Conservation (phyloP, 2,888 invertebrate genomes). For the Eilema caniola region DNA sequence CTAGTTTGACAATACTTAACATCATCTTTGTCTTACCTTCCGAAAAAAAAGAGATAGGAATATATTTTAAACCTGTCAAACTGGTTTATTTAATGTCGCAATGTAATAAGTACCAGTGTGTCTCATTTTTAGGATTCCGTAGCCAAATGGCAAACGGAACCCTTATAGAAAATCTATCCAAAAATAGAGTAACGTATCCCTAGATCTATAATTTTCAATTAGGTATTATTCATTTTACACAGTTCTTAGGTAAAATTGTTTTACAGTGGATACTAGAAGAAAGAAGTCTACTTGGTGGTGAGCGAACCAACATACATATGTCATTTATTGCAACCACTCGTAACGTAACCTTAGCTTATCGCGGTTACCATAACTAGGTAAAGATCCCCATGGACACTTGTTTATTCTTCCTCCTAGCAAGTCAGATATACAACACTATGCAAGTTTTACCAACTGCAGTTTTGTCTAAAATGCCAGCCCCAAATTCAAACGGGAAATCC, state of each 20-base stretch:
- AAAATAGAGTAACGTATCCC: not conserved
- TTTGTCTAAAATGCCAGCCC: not conserved
- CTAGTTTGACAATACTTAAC: not conserved
- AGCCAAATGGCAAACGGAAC: too few species aligned
- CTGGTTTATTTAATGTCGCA: not conserved
- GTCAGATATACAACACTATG: not conserved
- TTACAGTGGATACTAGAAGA: not conserved
- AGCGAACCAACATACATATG: too few species aligned
- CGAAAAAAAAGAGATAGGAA: not conserved
- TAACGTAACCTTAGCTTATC: too few species aligned
- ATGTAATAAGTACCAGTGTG: not conserved
- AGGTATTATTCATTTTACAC: not conserved
- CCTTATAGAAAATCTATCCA: too few species aligned
- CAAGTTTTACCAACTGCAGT: not conserved
- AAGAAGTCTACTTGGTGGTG: too few species aligned
- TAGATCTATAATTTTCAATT: not conserved
- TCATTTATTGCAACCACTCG: too few species aligned
- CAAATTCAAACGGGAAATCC: not conserved
- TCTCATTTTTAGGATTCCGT: too few species aligned
- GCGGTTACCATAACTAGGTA: too few species aligned
- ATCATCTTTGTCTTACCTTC: not conserved
- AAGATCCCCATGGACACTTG: too few species aligned
- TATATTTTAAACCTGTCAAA: not conserved
- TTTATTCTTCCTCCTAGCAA: too few species aligned
- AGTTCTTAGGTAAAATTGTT: not conserved